Percentiles rank a stretch among this genome's conserved stretches.
Conservation (phyloP, 2,113 vertebrate genomes). For the Haliaeetus leucogaster region DNA sequence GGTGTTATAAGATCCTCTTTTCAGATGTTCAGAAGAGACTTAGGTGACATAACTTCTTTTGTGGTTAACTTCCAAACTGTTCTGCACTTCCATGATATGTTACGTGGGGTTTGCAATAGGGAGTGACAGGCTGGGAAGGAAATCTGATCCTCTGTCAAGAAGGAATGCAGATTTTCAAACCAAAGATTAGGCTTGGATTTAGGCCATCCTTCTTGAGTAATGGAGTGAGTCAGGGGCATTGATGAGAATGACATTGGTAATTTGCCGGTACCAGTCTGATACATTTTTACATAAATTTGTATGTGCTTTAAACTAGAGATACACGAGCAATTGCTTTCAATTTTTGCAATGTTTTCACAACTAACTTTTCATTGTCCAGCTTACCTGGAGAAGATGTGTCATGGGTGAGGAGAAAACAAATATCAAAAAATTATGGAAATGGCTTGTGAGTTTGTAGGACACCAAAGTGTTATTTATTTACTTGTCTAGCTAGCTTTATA, state of each 20-base stretch:
- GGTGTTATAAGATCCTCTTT: not conserved
- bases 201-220: not conserved
- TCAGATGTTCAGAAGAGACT: not conserved
- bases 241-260: not conserved
- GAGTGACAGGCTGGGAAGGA: not conserved
- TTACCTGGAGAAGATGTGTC: not conserved
- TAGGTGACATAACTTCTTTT: not conserved
- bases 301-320: not conserved
- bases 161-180: not conserved
- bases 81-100: not conserved
- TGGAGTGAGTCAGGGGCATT: not conserved
- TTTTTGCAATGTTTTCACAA: not conserved
- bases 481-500: not conserved
- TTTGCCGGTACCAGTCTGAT: not conserved
- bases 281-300: not conserved
- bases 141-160: not conserved
- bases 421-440: not conserved
- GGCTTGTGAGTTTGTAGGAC: not conserved
- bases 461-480: not conserved
- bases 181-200: not conserved
- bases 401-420: not conserved
- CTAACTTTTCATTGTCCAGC: not conserved
- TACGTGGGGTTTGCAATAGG: not conserved
- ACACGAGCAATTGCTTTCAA: not conserved
- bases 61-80: not conserved